A percentile compares a stretch with the other conserved stretches of the same genome.
These are phyloP conservation scores for Scaptomyza reducta DNA, from an alignment of 2,888 invertebrate species.

Conservation along the genomic window DNA sequence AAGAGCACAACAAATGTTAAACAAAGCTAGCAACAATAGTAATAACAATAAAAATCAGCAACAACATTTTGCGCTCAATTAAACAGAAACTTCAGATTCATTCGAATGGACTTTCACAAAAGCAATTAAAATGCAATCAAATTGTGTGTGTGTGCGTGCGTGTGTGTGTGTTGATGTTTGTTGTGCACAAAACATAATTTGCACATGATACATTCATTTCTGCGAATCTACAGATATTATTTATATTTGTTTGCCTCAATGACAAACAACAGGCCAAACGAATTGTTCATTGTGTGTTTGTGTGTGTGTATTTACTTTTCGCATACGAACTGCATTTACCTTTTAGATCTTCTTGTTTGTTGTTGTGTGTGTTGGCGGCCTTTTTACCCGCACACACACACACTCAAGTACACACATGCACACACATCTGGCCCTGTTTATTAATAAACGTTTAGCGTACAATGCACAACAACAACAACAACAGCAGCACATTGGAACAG, in stretches of 20 bases:
- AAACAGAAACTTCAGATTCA: constrained; percentile 41
- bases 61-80: constrained; percentile 48
- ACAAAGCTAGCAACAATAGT: not conserved
- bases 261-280: constrained; percentile 34
- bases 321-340: constrained; percentile 45
- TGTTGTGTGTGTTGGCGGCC: constrained; percentile 23
- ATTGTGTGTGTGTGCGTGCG: constrained; percentile 12
- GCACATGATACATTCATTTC: constrained; percentile 33
- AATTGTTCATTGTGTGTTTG: constrained; percentile 30
- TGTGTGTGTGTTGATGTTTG: not conserved
- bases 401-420: not conserved
- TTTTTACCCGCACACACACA: constrained; percentile 1
- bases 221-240: constrained; percentile 6
- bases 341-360: constrained; percentile 17
- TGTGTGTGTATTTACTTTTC: constrained; percentile 42
- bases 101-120: constrained; percentile 25
- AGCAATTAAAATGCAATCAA: constrained; percentile 71
- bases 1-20: too few relatives aligned
- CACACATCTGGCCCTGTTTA: constrained; percentile 47
- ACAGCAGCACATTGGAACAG: constrained; percentile 35
- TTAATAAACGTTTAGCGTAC: constrained; percentile 71
- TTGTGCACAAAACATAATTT: constrained; percentile 32
- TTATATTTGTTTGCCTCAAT: constrained; percentile 10
- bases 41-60: not conserved
- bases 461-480: constrained; percentile 43